A percentile compares a stretch with the other conserved stretches of the same genome.
Conservation (phyloP, 92 coral and sea anemone genomes). For the Paragorgia papillata region DNA sequence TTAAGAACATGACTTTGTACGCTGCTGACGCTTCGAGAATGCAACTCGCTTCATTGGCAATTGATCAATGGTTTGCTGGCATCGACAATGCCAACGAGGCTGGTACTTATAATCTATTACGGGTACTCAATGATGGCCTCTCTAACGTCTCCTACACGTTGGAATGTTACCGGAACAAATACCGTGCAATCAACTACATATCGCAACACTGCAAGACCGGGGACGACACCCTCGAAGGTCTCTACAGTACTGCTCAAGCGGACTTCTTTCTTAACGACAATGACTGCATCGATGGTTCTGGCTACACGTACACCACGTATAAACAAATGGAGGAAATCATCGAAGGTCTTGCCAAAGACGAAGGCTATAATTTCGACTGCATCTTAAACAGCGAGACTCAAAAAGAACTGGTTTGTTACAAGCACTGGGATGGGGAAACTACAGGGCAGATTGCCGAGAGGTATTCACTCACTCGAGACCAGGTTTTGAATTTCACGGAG, state of each 20-base stretch:
- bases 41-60: background rate
- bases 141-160: constrained; percentile 4
- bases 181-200: constrained; percentile 3
- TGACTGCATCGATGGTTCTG: constrained; percentile 4
- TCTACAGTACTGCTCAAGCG: background rate
- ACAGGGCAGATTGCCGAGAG: background rate
- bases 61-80: constrained; percentile 3
- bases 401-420: background rate
- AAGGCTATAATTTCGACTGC: constrained; percentile 5
- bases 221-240: background rate
- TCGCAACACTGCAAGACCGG: background rate
- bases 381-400: constrained; percentile 17
- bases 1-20: background rate
- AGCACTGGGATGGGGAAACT: background rate
- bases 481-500: background rate
- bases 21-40: constrained; percentile 1
- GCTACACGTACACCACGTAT: constrained; percentile 8
- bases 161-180: constrained; percentile 19
- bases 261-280: constrained; percentile 2
- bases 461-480: background rate
- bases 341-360: background rate
- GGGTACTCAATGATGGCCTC: background rate
- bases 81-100: constrained; percentile 1
- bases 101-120: background rate
- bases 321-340: constrained; percentile 9